Percentiles rank a stretch among this genome's conserved stretches.
phyloP scores from a whole-genome alignment of 2,113 vertebrate genomes.

The Pyxicephalus adspersus region DNA sequence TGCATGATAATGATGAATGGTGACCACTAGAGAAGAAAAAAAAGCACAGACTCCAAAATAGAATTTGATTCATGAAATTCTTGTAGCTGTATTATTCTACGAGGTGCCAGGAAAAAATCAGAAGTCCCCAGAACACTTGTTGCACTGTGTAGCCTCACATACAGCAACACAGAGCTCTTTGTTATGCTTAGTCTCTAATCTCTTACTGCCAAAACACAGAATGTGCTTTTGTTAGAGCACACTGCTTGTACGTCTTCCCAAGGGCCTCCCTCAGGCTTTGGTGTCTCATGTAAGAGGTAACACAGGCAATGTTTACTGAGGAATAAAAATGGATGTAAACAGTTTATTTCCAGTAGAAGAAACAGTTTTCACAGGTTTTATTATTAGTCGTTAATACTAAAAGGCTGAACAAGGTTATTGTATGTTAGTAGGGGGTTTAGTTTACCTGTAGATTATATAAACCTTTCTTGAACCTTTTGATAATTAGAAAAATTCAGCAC shows the following conservation, averaged over 20 bases:
- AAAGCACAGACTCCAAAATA: constrained; percentile 19
- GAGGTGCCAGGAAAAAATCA: constrained; percentile 41
- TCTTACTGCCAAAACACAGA: constrained; percentile 35
- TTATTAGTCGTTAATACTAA: no score
- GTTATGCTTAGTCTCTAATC: constrained; percentile 33
- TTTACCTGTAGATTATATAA: no score
- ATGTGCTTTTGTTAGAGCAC: constrained; percentile 40
- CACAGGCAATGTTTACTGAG: constrained; percentile 1
- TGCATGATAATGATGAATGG: constrained; percentile 38
- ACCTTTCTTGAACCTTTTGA: no score
- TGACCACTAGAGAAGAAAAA: constrained; percentile 17
- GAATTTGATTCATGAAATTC: constrained; percentile 44
- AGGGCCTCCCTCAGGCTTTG: constrained; percentile 14
- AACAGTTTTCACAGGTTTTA: not conserved
- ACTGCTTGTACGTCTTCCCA: constrained; percentile 32
- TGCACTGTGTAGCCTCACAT: constrained; percentile 31
- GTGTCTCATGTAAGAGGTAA: not conserved
- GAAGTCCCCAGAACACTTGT: constrained; percentile 34
- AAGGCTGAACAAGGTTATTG: not conserved
- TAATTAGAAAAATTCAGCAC: no score
- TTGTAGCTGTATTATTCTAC: constrained; percentile 30
- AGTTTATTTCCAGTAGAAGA: not conserved
- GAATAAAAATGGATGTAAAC: constrained; percentile 5
- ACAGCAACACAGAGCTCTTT: constrained; percentile 35
- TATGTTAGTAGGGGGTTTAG: no score